phyloP scores from a whole-genome alignment of 2,113 vertebrate genomes.

The Emydocephalus ijimae region DNA sequence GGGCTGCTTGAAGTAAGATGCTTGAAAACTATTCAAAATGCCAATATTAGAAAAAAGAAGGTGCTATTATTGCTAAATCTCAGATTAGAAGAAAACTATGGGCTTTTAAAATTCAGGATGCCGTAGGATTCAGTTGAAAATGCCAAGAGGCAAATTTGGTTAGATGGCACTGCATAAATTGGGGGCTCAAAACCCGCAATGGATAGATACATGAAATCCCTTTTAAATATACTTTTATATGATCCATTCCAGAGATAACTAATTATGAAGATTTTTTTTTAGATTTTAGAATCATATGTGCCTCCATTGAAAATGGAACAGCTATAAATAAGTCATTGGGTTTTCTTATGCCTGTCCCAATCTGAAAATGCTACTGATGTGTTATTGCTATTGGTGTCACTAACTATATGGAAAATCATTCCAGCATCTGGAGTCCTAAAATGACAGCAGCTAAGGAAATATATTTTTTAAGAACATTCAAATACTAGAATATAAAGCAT shows the following conservation, averaged over 20 bases:
- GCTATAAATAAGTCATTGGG: neutral
- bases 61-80: neutral
- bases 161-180: neutral
- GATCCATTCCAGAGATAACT: neutral
- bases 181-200: neutral
- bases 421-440: no score
- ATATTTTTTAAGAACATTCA: no score
- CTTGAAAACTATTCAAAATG: slow-evolving; percentile 4
- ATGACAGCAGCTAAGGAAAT: no score
- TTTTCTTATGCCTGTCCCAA: neutral
- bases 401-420: no score
- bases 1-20: neutral
- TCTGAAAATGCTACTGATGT: slow-evolving; percentile 15
- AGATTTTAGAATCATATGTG: slow-evolving; percentile 28
- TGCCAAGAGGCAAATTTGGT: neutral
- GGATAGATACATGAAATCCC: neutral
- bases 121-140: neutral
- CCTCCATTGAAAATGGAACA: slow-evolving; percentile 29
- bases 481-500: no score
- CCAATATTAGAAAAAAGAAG: neutral
- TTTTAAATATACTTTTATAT: no score
- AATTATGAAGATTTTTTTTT: neutral
- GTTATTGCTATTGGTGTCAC: slow-evolving; percentile 18
- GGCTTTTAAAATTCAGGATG: neutral
- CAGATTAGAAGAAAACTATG: neutral